Evolutionary conservation across 2,888 invertebrate species (phyloP).

Genomic region (Timandra comae): DNA sequence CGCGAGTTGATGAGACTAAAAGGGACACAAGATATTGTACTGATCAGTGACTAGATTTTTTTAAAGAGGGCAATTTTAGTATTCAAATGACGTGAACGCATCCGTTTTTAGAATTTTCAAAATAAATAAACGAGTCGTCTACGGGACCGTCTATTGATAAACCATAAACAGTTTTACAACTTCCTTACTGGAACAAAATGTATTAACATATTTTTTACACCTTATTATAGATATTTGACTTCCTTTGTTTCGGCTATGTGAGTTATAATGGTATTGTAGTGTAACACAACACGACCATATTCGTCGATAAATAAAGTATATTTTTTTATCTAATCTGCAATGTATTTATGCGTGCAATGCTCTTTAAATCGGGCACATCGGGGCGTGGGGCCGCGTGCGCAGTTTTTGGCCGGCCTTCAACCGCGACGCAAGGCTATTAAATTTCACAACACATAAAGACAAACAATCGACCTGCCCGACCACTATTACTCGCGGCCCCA

Average conservation of each 20-base stretch:
- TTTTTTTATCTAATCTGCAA: conserved; percentile 42
- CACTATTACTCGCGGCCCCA: conserved; percentile 37
- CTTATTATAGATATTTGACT: conserved; percentile 23
- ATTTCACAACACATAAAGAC: conserved; percentile 58
- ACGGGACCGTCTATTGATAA: conserved; percentile 49
- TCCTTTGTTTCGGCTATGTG: conserved; percentile 23
- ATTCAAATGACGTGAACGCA: conserved; percentile 70
- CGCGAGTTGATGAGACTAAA: conserved; percentile 23
- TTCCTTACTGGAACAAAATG: conserved; percentile 54
- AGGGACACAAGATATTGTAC: conserved; percentile 36
- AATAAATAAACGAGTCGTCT: conserved; percentile 52
- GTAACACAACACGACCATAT: too few species aligned
- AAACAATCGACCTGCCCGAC: conserved; percentile 38
- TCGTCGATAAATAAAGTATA: too few species aligned
- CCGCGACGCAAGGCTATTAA: conserved; percentile 58
- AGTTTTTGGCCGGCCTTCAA: conserved; percentile 64
- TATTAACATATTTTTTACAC: conserved; percentile 26
- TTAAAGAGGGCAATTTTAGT: conserved; percentile 63
- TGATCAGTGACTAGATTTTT: conserved; percentile 40
- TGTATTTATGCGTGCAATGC: conserved; percentile 45
- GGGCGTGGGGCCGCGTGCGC: conserved; percentile 44
- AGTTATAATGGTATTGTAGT: too few species aligned
- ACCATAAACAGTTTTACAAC: conserved; percentile 63
- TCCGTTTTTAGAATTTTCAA: conserved; percentile 70
- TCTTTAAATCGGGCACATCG: conserved; percentile 42